Percentiles rank a stretch among this genome's conserved stretches.
phyloP scores from a whole-genome alignment of 2,797 vertebrate species.

The Spatula clypeata region DNA sequence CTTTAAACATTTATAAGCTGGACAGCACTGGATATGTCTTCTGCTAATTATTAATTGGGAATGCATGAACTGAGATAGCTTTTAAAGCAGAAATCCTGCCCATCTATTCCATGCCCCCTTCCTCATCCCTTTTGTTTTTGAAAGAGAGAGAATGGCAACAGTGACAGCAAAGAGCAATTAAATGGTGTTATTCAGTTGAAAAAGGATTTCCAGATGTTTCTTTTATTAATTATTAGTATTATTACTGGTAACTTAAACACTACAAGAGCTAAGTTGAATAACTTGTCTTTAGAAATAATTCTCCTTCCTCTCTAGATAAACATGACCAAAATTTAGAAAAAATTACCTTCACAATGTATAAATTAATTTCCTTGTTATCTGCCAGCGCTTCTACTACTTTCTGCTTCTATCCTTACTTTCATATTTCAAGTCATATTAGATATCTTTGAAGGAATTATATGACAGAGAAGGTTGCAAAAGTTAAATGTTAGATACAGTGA shows the following conservation, averaged over 20 bases:
- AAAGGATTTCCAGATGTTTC: not conserved
- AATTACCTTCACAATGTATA: not conserved
- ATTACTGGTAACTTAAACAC: not conserved
- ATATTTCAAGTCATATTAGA: not conserved
- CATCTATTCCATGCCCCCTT: not conserved
- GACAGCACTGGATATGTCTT: not conserved
- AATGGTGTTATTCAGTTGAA: not conserved
- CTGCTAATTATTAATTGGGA: not conserved
- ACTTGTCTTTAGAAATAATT: not conserved
- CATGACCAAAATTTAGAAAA: fast-evolving
- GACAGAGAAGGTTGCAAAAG: not conserved
- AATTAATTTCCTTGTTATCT: not conserved
- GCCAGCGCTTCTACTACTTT: not conserved
- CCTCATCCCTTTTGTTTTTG: fast-evolving
- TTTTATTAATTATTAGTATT: no score
- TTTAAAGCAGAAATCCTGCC: not conserved
- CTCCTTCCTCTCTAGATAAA: not conserved
- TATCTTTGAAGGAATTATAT: not conserved
- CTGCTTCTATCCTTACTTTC: not conserved
- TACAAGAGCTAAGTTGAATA: not conserved
- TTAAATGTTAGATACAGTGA: not conserved
- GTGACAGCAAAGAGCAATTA: not conserved
- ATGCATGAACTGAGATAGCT: not conserved
- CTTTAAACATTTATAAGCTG: not conserved
- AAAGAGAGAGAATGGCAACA: not conserved